These are phyloP conservation scores for Acronicta leporina DNA, from an alignment of 2,888 invertebrate species.

Conservation along the genomic window DNA sequence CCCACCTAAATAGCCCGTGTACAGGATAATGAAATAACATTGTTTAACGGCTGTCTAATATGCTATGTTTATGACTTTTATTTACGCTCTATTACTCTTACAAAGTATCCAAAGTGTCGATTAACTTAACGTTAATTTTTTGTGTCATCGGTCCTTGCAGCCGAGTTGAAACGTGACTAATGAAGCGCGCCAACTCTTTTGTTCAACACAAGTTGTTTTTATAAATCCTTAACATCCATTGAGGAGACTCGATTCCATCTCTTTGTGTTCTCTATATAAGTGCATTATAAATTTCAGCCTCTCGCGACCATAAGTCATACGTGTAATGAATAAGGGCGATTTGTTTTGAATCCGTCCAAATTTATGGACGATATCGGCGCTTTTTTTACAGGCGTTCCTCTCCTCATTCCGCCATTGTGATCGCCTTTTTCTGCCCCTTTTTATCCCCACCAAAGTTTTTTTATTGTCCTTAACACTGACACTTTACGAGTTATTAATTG, in stretches of 20 bases:
- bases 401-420: slow-evolving; percentile 84
- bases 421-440: slow-evolving; percentile 85
- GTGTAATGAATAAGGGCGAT: slow-evolving; percentile 89
- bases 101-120: slow-evolving; percentile 56
- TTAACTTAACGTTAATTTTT: slow-evolving; percentile 63
- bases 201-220: slow-evolving; percentile 73
- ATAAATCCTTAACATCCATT: slow-evolving; percentile 67
- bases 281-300: slow-evolving; percentile 81
- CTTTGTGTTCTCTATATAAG: slow-evolving; percentile 81
- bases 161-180: slow-evolving; percentile 80
- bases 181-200: slow-evolving; percentile 76
- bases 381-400: slow-evolving; percentile 87
- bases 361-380: slow-evolving; percentile 85
- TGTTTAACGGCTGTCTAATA: slow-evolving; percentile 53
- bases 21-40: slow-evolving; percentile 49
- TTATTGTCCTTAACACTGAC: slow-evolving; percentile 86
- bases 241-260: slow-evolving; percentile 66
- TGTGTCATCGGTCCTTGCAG: slow-evolving; percentile 63
- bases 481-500: slow-evolving; percentile 90
- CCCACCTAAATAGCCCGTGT: slow-evolving; percentile 26
- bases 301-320: slow-evolving; percentile 85
- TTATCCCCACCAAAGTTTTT: slow-evolving; percentile 78
- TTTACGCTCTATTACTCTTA: slow-evolving; percentile 66
- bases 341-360: slow-evolving; percentile 88
- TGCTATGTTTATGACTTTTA: slow-evolving; percentile 48